phyloP scores from a whole-genome alignment of 2,888 invertebrate species.

The Myopa tessellatipennis region DNA sequence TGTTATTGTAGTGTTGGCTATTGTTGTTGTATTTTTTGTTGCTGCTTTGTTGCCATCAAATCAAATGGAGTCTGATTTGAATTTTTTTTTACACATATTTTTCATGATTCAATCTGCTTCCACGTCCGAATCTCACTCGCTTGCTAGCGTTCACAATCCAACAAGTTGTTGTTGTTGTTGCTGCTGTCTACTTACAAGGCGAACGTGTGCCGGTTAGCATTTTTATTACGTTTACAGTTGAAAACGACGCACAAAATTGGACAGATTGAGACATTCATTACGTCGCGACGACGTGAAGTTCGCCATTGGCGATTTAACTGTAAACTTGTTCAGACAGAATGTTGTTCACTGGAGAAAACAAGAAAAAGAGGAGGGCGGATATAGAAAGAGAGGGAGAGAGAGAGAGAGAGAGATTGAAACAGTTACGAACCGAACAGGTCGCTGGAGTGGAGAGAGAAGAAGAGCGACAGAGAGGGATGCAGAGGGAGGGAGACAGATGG shows the following conservation, averaged over 20 bases:
- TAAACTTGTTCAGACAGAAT: neutral
- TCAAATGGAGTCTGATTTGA: conserved; percentile 3
- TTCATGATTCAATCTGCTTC: conserved; percentile 56
- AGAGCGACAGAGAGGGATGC: neutral
- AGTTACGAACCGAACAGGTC: neutral
- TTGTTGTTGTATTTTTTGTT: conserved; percentile 30
- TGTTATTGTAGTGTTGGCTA: conserved; percentile 7
- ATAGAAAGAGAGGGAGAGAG: neutral
- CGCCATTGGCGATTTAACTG: conserved; percentile 11
- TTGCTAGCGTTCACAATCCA: conserved; percentile 56
- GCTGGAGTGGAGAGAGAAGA: neutral
- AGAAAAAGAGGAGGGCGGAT: neutral
- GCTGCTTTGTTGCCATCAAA: conserved; percentile 10
- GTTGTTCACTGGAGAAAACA: neutral
- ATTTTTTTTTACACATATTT: conserved; percentile 31
- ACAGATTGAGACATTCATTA: conserved; percentile 51
- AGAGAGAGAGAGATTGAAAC: no score
- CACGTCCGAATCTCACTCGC: conserved; percentile 53
- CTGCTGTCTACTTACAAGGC: conserved; percentile 57
- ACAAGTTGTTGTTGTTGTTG: conserved; percentile 55
- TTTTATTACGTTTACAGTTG: conserved; percentile 53
- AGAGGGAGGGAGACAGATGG: no score
- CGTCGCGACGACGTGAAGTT: conserved; percentile 14
- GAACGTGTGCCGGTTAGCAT: conserved; percentile 60
- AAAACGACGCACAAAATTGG: conserved; percentile 50